Conservation (phyloP, 2,888 invertebrate species). For the Ptilodon capucinus region DNA sequence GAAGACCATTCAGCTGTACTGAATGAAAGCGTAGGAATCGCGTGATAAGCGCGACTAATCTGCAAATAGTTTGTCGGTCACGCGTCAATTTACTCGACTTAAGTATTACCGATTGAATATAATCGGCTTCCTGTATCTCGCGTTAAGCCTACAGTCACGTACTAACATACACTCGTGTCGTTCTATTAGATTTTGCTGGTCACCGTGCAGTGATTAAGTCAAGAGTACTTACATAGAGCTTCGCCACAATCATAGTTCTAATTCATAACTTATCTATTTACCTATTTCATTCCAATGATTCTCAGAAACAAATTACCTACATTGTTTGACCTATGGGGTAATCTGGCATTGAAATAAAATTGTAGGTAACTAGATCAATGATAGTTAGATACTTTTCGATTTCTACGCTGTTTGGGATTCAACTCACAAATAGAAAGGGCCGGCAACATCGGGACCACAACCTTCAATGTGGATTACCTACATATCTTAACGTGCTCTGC, state of each 20-base stretch:
- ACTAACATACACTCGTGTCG: not conserved
- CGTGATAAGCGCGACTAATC: not conserved
- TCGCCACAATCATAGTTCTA: no score
- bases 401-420: slow-evolving; percentile 39
- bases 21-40: slow-evolving; percentile 1
- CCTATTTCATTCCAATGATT: not conserved
- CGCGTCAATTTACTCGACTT: not conserved
- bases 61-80: not conserved
- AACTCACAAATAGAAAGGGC: slow-evolving; percentile 54
- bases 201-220: not conserved
- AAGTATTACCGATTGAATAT: not conserved
- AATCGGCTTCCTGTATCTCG: not conserved
- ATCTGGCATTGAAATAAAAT: not conserved
- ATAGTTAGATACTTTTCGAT: slow-evolving; percentile 3
- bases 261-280: no score
- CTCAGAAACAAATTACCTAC: not conserved
- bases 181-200: not conserved
- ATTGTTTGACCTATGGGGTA: not conserved
- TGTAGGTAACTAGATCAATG: not conserved
- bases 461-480: slow-evolving; percentile 52
- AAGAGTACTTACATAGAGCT: no score
- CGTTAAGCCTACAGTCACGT: not conserved
- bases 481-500: slow-evolving; percentile 38
- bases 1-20: not conserved
- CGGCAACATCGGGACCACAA: slow-evolving; percentile 40